These are phyloP conservation scores for Acrobasis consociella DNA, from an alignment of 2,888 invertebrate species.

Conservation along the genomic window DNA sequence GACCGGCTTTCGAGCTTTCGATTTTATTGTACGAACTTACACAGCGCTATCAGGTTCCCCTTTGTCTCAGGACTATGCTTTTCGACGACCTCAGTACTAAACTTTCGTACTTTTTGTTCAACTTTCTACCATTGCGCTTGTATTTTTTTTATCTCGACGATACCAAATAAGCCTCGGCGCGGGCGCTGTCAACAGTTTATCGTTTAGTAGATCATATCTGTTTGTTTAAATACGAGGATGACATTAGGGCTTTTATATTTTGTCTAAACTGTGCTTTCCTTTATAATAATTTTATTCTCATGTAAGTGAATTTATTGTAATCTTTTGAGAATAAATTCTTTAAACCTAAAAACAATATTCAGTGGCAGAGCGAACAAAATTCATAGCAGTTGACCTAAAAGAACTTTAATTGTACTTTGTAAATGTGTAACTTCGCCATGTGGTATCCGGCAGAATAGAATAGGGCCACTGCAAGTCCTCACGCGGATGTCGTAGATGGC, in stretches of 20 bases:
- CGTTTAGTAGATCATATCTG: constrained; percentile 31
- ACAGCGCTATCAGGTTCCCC: constrained; percentile 22
- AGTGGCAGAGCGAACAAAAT: no score
- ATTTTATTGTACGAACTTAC: constrained; percentile 47
- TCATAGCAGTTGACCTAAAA: no score
- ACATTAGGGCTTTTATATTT: constrained; percentile 5
- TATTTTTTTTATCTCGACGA: constrained; percentile 36
- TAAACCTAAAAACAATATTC: no score
- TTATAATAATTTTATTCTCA: no score
- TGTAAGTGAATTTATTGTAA: no score
- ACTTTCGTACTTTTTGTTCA: constrained; percentile 38
- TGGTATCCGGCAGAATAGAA: no score
- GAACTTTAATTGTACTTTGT: no score
- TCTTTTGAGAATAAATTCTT: no score
- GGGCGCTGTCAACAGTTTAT: constrained; percentile 36
- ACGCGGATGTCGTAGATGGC: no score
- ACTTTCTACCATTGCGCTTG: constrained; percentile 43
- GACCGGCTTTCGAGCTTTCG: constrained; percentile 48
- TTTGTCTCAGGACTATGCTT: constrained; percentile 21
- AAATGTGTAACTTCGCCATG: no score
- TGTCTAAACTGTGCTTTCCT: background rate
- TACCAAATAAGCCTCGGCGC: constrained; percentile 29
- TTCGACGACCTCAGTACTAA: constrained; percentile 30
- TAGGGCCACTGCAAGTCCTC: no score
- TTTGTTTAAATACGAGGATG: constrained; percentile 24